A percentile compares a stretch with the other conserved stretches of the same genome.
Evolutionary conservation across 2,113 vertebrate species (phyloP).

Genomic region (Zosterops pallidus): DNA sequence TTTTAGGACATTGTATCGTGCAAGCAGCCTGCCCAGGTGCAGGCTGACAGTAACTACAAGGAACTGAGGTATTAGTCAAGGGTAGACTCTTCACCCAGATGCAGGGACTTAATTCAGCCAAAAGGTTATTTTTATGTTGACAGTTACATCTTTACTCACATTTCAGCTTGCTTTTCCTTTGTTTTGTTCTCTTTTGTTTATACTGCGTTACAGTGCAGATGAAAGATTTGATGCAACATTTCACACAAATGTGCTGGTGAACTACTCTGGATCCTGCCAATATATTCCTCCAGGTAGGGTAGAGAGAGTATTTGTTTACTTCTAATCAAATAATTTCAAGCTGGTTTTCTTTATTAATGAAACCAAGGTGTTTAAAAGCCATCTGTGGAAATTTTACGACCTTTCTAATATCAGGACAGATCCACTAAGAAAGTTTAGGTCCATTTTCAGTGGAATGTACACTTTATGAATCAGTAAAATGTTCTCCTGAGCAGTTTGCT

Average conservation of each 20-base stretch:
- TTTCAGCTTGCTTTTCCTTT: background rate
- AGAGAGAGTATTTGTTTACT: background rate
- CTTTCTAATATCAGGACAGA: background rate
- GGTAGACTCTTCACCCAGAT: background rate
- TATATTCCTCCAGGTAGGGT: slow-evolving; percentile 90
- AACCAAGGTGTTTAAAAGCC: background rate
- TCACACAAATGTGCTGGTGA: slow-evolving; percentile 90
- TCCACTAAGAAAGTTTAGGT: background rate
- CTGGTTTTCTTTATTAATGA: background rate
- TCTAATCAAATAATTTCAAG: background rate
- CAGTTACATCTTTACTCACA: background rate
- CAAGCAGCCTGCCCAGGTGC: background rate
- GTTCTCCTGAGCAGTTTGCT: background rate
- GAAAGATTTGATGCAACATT: slow-evolving; percentile 91
- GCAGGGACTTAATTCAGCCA: background rate
- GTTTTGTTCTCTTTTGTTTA: background rate
- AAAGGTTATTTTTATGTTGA: background rate
- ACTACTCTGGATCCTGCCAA: slow-evolving; percentile 85
- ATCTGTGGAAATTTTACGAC: background rate
- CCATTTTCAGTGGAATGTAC: background rate
- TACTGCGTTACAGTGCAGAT: slow-evolving; percentile 79
- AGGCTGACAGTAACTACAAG: background rate
- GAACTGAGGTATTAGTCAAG: background rate
- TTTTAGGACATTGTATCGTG: background rate
- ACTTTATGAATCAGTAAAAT: background rate